Conservation (phyloP, 2,113 vertebrate species). For the Indri indri region DNA sequence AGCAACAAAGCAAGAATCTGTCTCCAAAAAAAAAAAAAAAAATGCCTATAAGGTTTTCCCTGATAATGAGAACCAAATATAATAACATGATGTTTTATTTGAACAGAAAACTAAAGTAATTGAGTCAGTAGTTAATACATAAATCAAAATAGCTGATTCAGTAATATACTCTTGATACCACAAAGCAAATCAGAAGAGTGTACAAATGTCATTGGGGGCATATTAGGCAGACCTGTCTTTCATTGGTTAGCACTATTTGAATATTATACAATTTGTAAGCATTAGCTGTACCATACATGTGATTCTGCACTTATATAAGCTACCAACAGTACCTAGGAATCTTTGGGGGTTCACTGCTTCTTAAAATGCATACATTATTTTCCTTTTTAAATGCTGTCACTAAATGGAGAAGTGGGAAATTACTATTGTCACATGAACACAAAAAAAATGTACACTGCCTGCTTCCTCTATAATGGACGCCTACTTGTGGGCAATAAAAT, state of each 20-base stretch:
- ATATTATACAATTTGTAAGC: background rate
- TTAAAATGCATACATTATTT: background rate
- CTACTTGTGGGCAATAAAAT: constrained; percentile 37
- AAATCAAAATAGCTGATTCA: background rate
- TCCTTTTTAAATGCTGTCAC: constrained; percentile 32
- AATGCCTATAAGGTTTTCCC: no score
- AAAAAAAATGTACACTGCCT: background rate
- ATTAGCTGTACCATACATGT: background rate
- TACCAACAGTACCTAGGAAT: background rate
- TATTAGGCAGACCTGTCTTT: background rate
- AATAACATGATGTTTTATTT: background rate
- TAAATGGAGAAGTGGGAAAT: constrained; percentile 57
- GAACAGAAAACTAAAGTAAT: background rate
- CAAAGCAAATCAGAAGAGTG: background rate
- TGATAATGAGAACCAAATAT: background rate
- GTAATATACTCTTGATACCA: background rate
- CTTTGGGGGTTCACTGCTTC: background rate
- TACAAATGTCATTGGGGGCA: background rate
- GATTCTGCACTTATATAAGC: background rate
- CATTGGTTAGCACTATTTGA: background rate
- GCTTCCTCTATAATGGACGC: background rate
- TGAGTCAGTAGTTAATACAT: background rate
- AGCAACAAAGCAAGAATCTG: no score
- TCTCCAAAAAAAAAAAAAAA: no score
- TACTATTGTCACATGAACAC: constrained; percentile 59